Evolutionary conservation across 2,888 invertebrate genomes (phyloP).

Genomic region (Poecilobothrus nobilitatus): DNA sequence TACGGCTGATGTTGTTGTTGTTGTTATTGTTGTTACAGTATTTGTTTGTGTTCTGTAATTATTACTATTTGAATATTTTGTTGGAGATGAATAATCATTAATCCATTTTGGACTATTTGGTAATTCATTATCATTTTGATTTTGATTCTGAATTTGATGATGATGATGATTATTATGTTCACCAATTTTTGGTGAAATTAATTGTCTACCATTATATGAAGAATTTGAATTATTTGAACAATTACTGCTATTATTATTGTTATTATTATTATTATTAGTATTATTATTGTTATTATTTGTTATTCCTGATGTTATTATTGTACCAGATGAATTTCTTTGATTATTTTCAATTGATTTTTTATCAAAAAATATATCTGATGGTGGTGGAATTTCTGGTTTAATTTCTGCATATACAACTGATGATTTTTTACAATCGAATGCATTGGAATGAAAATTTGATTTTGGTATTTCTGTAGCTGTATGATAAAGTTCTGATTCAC

Average conservation of each 20-base stretch:
- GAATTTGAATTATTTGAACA: not conserved
- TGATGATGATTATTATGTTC: not conserved
- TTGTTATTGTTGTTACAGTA: not conserved
- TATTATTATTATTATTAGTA: constrained; percentile 8
- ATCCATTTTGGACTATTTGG: constrained; percentile 5
- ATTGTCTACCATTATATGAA: not conserved
- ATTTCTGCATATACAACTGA: constrained; percentile 42
- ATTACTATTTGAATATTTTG: not conserved
- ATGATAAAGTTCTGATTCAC: constrained; percentile 43
- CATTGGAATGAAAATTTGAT: constrained; percentile 40
- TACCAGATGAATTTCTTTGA: constrained; percentile 13
- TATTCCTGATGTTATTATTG: constrained; percentile 14
- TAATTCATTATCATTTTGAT: constrained; percentile 1
- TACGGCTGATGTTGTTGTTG: not conserved
- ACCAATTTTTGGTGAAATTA: not conserved
- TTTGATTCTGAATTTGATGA: not conserved
- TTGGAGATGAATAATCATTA: not conserved
- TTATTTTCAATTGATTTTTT: constrained; percentile 18
- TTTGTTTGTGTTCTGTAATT: not conserved
- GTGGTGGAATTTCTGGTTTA: constrained; percentile 37
- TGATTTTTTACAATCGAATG: constrained; percentile 35
- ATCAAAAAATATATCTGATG: constrained; percentile 30
- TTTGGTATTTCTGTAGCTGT: constrained; percentile 35
- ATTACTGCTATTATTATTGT: not conserved
- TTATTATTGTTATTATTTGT: constrained; percentile 11